A percentile compares a stretch with the other conserved stretches of the same genome.
Conservation (phyloP, 2,113 vertebrate genomes). For the Mastomys natalensis region DNA sequence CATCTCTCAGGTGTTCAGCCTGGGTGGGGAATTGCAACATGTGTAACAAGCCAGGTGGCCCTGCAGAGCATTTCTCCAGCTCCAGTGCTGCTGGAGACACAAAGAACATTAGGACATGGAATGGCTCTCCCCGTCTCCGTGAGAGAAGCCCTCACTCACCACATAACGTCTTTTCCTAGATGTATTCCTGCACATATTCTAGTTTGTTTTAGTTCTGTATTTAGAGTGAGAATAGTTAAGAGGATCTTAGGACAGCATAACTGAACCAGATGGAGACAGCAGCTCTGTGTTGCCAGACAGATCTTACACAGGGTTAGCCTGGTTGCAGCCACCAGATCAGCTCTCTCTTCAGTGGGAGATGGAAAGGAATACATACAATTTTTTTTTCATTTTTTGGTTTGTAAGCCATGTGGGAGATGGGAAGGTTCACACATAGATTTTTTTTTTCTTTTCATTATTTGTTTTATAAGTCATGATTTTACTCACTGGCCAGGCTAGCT, state of each 20-base stretch:
- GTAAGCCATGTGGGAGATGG: neutral
- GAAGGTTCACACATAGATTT: neutral
- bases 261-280: neutral
- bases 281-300: neutral
- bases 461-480: neutral
- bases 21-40: neutral
- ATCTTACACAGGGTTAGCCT: neutral
- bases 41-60: neutral
- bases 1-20: neutral
- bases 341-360: neutral
- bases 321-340: neutral
- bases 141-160: neutral
- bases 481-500: neutral
- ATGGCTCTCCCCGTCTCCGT: neutral
- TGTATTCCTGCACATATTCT: neutral
- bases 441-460: neutral
- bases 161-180: neutral
- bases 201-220: neutral
- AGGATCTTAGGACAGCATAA: too few species aligned
- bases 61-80: rapidly evolving
- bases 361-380: neutral
- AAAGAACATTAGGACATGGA: neutral
- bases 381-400: neutral
- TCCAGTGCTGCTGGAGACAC: neutral
- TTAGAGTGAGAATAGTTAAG: neutral